phyloP scores from a whole-genome alignment of 2,888 invertebrate genomes.

The Rhimphoctona megacephalus region DNA sequence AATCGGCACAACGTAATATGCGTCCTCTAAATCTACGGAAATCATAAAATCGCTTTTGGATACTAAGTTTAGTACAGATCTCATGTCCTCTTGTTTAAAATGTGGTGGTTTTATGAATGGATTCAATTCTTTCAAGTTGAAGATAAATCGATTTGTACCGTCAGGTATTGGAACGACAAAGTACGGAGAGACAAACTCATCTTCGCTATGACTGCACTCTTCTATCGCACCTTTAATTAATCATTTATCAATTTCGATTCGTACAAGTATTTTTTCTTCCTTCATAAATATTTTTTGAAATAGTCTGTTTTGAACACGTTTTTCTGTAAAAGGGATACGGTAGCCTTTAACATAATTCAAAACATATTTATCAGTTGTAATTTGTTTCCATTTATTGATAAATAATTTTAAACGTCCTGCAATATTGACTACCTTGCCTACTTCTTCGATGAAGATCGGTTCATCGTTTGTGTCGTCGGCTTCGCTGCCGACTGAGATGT shows the following conservation, averaged over 20 bases:
- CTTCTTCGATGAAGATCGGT: conserved; percentile 12
- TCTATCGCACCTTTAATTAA: conserved; percentile 12
- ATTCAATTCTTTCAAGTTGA: conserved; percentile 28
- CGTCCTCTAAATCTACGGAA: conserved; percentile 15
- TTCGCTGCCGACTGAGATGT: not conserved
- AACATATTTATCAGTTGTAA: too few relatives aligned
- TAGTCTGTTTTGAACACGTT: too few relatives aligned
- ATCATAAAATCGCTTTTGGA: conserved; percentile 8
- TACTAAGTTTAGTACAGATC: conserved; percentile 6
- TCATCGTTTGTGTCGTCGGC: not conserved
- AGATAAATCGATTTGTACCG: conserved; percentile 18
- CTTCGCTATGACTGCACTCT: not conserved
- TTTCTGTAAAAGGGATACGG: too few relatives aligned
- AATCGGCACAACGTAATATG: conserved; percentile 53
- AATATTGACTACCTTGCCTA: not conserved
- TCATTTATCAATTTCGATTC: conserved; percentile 14
- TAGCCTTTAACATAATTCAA: too few relatives aligned
- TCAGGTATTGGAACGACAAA: conserved; percentile 21
- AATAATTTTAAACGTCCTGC: not conserved
- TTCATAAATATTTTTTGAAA: too few relatives aligned
- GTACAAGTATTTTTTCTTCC: not conserved
- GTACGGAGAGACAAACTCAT: conserved; percentile 2
- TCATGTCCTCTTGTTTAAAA: conserved; percentile 32
- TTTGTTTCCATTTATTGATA: not conserved
- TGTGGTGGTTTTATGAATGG: conserved; percentile 16